Evolutionary conservation across 2,797 vertebrate species (phyloP).

Genomic region (Novumbra hubbsi): DNA sequence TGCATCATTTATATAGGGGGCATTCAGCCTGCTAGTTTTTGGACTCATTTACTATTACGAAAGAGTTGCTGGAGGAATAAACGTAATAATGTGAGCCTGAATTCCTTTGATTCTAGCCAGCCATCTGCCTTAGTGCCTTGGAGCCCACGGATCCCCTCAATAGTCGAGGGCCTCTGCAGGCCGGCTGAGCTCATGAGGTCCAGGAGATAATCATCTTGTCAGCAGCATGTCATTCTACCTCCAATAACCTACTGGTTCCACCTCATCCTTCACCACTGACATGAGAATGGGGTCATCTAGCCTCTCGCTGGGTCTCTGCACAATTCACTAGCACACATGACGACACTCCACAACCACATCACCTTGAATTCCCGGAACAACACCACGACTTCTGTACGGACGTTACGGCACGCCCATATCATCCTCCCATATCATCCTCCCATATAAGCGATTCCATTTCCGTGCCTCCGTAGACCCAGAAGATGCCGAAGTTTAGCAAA

Average conservation of each 20-base stretch:
- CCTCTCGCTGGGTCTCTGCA: slow-evolving; percentile 38
- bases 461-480: not conserved
- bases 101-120: not conserved
- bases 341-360: not conserved
- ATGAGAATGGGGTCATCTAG: slow-evolving; percentile 27
- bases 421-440: not conserved
- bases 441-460: not conserved
- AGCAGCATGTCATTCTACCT: not conserved
- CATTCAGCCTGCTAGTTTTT: not conserved
- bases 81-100: not conserved
- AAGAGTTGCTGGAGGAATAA: not conserved
- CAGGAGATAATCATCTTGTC: not conserved
- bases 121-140: not conserved
- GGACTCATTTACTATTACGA: not conserved
- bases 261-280: slow-evolving; percentile 26
- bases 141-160: not conserved
- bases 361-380: not conserved
- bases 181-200: no score
- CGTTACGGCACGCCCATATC: not conserved
- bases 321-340: not conserved
- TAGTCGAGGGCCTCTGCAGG: not conserved
- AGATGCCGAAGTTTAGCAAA: not conserved
- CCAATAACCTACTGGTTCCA: not conserved
- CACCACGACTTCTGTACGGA: not conserved
- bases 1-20: not conserved